Percentiles rank a stretch among this genome's conserved stretches.
Conservation (phyloP, 2,797 vertebrate genomes). For the Cirrhinus mrigala region DNA sequence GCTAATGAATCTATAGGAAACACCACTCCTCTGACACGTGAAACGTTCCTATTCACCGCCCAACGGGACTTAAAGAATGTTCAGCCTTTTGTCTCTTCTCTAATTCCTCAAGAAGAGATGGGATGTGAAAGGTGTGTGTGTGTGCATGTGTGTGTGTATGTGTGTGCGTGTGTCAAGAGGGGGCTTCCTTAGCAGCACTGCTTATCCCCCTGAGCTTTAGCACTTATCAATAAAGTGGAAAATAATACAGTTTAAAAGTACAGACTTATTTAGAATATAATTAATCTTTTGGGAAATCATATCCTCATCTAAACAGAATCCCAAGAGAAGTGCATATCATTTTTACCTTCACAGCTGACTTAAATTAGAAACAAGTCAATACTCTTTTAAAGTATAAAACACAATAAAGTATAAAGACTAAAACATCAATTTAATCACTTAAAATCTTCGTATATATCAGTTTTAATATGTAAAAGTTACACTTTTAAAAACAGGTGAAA, state of each 20-base stretch:
- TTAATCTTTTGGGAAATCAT: constrained; percentile 53
- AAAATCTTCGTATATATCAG: background rate
- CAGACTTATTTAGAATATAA: constrained; percentile 51
- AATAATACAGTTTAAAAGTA: constrained; percentile 50
- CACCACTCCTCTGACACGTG: constrained; percentile 92
- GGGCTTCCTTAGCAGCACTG: constrained; percentile 48
- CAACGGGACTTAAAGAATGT: constrained; percentile 93
- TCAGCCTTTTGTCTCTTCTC: constrained; percentile 90
- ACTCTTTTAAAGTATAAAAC: background rate
- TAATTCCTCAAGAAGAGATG: constrained; percentile 95
- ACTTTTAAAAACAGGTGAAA: too few species aligned
- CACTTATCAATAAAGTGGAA: constrained; percentile 60
- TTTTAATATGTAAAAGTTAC: background rate
- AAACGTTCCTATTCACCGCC: constrained; percentile 93
- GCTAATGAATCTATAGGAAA: constrained; percentile 99
- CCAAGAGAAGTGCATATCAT: constrained; percentile 1
- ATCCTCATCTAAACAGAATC: constrained; percentile 23
- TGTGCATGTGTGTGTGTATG: constrained; percentile 67
- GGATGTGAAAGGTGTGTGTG: constrained; percentile 80
- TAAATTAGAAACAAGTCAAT: background rate
- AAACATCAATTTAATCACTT: background rate
- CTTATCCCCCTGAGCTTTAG: constrained; percentile 52
- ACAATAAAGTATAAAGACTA: background rate
- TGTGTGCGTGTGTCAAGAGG: constrained; percentile 32
- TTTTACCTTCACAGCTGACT: constrained; percentile 3